phyloP scores from a whole-genome alignment of 2,113 vertebrate genomes.

The Protobothrops flavoviridis region DNA sequence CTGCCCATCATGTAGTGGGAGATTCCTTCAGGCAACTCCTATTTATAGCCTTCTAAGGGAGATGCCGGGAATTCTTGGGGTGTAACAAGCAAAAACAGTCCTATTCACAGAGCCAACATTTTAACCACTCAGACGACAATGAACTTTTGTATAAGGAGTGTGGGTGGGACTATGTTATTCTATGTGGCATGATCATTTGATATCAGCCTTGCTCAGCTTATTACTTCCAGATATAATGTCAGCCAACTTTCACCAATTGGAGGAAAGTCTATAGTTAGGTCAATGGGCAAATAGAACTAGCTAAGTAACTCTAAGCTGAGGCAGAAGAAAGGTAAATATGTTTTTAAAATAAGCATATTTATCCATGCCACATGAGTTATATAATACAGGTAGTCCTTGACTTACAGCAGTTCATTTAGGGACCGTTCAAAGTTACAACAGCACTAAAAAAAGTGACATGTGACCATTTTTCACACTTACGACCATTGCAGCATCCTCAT shows the following conservation, averaged over 20 bases:
- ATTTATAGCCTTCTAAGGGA: constrained; percentile 37
- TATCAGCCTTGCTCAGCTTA: neutral
- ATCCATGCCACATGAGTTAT: neutral
- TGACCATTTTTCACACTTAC: neutral
- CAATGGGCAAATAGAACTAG: neutral
- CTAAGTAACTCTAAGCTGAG: neutral
- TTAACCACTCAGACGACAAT: neutral
- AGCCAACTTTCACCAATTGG: neutral
- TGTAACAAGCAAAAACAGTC: constrained; percentile 30
- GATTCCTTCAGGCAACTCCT: constrained; percentile 34
- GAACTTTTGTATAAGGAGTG: neutral
- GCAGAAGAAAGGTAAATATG: neutral
- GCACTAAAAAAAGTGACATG: neutral
- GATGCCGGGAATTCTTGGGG: constrained; percentile 36
- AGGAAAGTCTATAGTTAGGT: neutral
- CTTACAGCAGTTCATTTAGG: neutral
- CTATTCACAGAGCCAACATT: neutral
- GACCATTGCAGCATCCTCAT: neutral
- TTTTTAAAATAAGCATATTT: neutral
- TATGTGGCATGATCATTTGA: neutral
- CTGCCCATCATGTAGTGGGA: neutral
- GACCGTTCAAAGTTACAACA: neutral
- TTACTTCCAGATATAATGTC: neutral
- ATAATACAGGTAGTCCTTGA: neutral
- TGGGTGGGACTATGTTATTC: neutral